Percentiles rank a stretch among this genome's conserved stretches.
These are phyloP conservation scores for Cervus canadensis DNA, from an alignment of 2,113 vertebrate genomes.

Conservation along the genomic window DNA sequence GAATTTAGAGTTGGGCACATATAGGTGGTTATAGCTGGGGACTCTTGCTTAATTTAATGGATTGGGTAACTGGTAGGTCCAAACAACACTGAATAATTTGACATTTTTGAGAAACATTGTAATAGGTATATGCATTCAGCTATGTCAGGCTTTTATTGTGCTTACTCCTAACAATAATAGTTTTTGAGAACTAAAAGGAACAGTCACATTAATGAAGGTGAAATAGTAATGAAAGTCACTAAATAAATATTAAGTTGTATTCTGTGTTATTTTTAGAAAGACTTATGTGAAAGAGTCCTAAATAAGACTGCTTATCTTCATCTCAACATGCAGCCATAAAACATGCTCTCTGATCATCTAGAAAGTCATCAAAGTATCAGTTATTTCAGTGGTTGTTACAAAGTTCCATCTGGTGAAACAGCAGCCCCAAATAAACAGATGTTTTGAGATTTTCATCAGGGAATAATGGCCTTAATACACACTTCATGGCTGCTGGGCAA, in stretches of 20 bases:
- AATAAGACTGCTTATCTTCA: neutral
- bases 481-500: conserved; percentile 55
- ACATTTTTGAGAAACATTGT: neutral
- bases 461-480: conserved; percentile 63
- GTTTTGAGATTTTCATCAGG: conserved; percentile 64
- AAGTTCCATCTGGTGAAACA: conserved; percentile 44
- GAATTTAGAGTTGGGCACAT: neutral
- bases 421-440: conserved; percentile 60
- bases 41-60: neutral
- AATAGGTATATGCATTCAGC: neutral
- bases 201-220: neutral
- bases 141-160: neutral
- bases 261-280: neutral
- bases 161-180: neutral
- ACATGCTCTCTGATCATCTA: neutral
- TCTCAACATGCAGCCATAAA: neutral
- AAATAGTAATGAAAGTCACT: neutral
- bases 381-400: conserved; percentile 27
- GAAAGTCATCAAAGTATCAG: neutral
- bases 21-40: neutral
- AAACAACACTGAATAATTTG: neutral
- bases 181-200: neutral
- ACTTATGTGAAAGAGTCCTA: neutral
- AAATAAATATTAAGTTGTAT: neutral
- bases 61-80: neutral